Evolutionary conservation across 2,797 vertebrate genomes (phyloP).

Genomic region (Scolopax rusticola): DNA sequence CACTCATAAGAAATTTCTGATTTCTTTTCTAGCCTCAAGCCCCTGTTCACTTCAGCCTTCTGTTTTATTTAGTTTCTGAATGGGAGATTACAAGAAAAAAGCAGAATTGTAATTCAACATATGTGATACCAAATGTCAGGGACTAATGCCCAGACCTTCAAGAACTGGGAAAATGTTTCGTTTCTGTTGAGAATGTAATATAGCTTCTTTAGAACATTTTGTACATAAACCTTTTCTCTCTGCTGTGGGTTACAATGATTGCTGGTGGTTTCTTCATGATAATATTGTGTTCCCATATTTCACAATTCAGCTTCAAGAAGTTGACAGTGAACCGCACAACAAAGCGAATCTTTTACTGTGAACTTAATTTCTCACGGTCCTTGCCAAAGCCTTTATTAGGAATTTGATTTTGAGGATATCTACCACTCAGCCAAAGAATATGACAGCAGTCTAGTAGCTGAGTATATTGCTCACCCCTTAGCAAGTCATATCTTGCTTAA

Average conservation of each 20-base stretch:
- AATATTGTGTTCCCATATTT: neutral
- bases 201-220: neutral
- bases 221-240: neutral
- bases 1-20: neutral
- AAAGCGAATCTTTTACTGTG: neutral
- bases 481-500: neutral
- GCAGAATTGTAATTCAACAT: neutral
- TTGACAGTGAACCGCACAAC: neutral
- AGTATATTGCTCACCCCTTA: neutral
- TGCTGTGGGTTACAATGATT: neutral
- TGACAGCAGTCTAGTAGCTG: neutral
- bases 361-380: neutral
- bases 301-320: neutral
- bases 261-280: neutral
- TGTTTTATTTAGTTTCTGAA: neutral
- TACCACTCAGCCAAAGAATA: neutral
- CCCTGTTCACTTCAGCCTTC: neutral
- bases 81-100: neutral
- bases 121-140: neutral
- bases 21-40: neutral
- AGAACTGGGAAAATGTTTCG: neutral
- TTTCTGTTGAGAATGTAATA: neutral
- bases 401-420: neutral
- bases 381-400: neutral
- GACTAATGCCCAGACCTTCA: neutral